Percentiles rank a stretch among this genome's conserved stretches.
These are phyloP conservation scores for Nezara viridula DNA, from an alignment of 2,888 invertebrate genomes.

Conservation along the genomic window DNA sequence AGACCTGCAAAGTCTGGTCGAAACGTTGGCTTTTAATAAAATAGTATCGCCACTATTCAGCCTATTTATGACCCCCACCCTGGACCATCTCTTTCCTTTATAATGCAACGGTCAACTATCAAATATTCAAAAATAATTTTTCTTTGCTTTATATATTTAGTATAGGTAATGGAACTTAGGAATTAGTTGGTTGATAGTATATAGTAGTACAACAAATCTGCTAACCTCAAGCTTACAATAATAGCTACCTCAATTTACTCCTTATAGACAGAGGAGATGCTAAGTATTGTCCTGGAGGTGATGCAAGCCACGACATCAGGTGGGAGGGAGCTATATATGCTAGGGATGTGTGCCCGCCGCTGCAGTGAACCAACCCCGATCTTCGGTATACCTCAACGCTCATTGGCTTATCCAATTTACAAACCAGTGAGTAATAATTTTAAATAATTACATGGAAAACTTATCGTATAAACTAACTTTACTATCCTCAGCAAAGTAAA, in stretches of 20 bases:
- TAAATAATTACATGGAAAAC: background rate
- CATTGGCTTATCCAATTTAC: background rate
- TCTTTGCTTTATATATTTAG: too few species aligned
- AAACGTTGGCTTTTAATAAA: too few species aligned
- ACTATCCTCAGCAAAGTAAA: background rate
- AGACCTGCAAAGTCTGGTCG: too few species aligned
- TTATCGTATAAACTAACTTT: background rate
- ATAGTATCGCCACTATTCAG: too few species aligned
- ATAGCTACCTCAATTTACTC: too few species aligned
- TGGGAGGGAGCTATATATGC: constrained; percentile 28
- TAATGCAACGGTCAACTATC: too few species aligned
- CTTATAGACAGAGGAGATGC: background rate
- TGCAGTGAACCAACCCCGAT: background rate
- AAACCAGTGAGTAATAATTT: background rate
- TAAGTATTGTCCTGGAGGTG: background rate
- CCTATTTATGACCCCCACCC: too few species aligned
- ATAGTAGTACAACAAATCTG: too few species aligned
- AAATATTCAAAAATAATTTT: too few species aligned
- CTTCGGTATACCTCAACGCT: background rate
- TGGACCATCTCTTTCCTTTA: too few species aligned
- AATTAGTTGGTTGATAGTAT: too few species aligned
- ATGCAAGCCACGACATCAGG: background rate
- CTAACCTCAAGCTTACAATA: background rate
- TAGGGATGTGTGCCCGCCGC: background rate
- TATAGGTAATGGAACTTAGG: too few species aligned